phyloP scores from a whole-genome alignment of 2,888 invertebrate species.

The Lasioglossum morio region DNA sequence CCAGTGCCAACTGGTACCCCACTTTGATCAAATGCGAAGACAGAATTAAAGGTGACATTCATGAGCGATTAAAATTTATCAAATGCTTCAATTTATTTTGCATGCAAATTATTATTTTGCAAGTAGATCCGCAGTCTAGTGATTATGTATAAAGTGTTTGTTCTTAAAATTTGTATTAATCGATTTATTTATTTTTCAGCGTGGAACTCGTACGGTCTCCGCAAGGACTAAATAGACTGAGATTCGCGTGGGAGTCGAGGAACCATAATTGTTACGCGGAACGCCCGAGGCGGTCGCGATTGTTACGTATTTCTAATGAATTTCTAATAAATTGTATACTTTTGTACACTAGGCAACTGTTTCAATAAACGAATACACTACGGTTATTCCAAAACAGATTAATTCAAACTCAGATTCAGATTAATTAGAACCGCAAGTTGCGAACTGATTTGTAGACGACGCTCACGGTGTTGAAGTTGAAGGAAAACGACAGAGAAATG shows the following conservation, averaged over 20 bases:
- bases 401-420: no score
- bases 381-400: not conserved
- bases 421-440: no score
- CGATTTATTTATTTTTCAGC: slow-evolving; percentile 78
- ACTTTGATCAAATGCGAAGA: slow-evolving; percentile 88
- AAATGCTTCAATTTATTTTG: no score
- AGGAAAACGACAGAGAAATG: not conserved
- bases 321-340: slow-evolving; percentile 36
- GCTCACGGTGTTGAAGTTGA: no score
- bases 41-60: slow-evolving; percentile 87
- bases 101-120: not conserved
- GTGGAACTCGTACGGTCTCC: slow-evolving; percentile 89
- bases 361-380: not conserved
- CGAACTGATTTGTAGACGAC: no score
- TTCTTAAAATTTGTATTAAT: not conserved
- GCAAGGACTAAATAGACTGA: slow-evolving; percentile 82
- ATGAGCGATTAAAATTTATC: no score
- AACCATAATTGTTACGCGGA: not conserved
- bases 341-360: slow-evolving; percentile 35
- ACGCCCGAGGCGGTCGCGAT: not conserved
- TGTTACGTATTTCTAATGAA: not conserved
- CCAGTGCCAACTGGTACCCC: slow-evolving; percentile 92
- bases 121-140: not conserved
- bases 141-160: no score
- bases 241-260: not conserved